These are phyloP conservation scores for Helicolenus hilgendorfi DNA, from an alignment of 2,797 vertebrate species.

Conservation along the genomic window DNA sequence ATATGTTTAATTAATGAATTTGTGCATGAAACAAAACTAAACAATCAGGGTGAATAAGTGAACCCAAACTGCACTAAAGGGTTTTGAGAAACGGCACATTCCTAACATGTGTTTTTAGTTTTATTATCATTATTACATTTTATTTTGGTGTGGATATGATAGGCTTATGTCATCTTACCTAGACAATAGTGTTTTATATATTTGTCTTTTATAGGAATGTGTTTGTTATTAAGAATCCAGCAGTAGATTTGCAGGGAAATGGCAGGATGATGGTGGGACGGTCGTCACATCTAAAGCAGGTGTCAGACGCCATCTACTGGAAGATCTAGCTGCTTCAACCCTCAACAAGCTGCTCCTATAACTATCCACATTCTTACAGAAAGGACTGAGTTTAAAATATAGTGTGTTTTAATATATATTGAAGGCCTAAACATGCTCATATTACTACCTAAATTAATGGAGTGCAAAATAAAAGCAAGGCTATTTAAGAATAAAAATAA, in stretches of 20 bases:
- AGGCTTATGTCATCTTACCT: background rate
- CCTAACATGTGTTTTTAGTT: background rate
- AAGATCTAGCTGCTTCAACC: background rate
- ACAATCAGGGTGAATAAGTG: background rate
- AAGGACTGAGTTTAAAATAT: background rate
- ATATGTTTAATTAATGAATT: background rate
- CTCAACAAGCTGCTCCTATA: background rate
- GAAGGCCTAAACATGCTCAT: background rate
- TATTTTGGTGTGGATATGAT: background rate
- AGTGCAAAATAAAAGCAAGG: background rate
- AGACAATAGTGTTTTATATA: background rate
- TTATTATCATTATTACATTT: background rate
- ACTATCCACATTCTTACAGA: background rate
- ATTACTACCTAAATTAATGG: background rate
- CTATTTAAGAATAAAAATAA: background rate
- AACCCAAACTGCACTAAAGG: background rate
- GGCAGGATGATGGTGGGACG: background rate
- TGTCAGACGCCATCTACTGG: slow-evolving; percentile 88
- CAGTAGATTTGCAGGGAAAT: slow-evolving; percentile 21
- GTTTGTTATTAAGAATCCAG: slow-evolving; percentile 13
- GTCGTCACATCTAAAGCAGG: slow-evolving; percentile 63
- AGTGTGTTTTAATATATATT: background rate
- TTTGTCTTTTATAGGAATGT: slow-evolving; percentile 21
- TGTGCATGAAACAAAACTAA: background rate
- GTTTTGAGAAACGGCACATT: background rate